Base-by-base conservation (phyloP, 2,888 invertebrate genomes). In the Platynereis dumerilii region DNA sequence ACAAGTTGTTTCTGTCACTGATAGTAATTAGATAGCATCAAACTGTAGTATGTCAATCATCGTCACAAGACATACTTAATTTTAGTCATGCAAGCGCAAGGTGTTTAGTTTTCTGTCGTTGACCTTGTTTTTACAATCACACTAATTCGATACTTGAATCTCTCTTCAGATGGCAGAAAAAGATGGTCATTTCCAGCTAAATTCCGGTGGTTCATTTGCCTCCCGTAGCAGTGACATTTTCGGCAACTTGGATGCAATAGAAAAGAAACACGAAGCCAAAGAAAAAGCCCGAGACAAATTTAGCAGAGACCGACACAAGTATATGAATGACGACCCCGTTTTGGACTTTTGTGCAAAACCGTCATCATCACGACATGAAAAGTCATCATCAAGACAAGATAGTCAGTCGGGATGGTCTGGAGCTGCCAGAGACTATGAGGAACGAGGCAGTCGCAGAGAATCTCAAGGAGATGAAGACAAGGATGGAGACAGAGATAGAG, bases 211-310 rank as follows among this genome's bases (percentile, higher is more conserved):
- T 34, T 34, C 34, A 12, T 34, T 34, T 34, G 28, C 48, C 1
- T 22, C 15, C n/a, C 34, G 61, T 2, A 53, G 39, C 15, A 17
- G 34, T 7, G 61, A 61, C 34, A 22, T 61, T 24, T 61, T 61
- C 22, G 61, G 29, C 3, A 54, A 42, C 10, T 42, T 61, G n/a
- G 61, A 39, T 7, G 22, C 53, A 34, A 48, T 61, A 15, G 61
- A 61, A 20, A 29, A 55, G 39, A 61, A 61, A 20, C 61, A 61
- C 26, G 39, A 24, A 15, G 61, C 61, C 1, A 34, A 48, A n/a
- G 48, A 48, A n/a, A 5, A 28, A 15, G 55, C 42, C 2, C 29
- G n/a, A 12, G 54, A 20, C 2, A 27, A 55, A 27, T 61, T 52
- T n/a, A 22, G 48, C 48, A 48, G 48, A 48, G 48, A 48, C 17